Base-by-base conservation (phyloP, 2,888 invertebrate genomes). In the Dolichomitus sp. region DNA sequence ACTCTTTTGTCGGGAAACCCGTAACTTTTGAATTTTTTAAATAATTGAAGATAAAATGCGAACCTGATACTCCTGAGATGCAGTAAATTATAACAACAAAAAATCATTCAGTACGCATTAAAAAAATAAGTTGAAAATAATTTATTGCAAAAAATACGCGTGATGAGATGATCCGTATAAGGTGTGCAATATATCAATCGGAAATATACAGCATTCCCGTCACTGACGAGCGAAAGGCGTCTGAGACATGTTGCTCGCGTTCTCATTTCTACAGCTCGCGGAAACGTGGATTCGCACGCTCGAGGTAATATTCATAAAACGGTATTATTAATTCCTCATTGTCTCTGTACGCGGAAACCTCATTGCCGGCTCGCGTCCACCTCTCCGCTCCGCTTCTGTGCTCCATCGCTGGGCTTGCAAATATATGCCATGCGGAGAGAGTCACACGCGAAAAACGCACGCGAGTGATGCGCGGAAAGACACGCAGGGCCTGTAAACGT, bases 251-350 rank as follows among this genome's bases (percentile, higher is more conserved):
- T 68, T 50, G 80, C 76, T 48, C 80, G 82, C 81, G 85, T 84
- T 85, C 86, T 82, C 83, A 85, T 87, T 86, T 78, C 27, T 45
- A 50, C 27, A 66, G 59, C 57, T 72, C 75, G 87, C 88, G 90
- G 90, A 91, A 92, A 90, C 86, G 89, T 85, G 87, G 87, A 90
- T 92, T 93, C 93, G 91, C 93, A 93, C 93, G 93, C 90, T 92
- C 91, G 88, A 89, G 86, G 89, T 91, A 91, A 93, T 92, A 92
- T 91, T 91, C 90, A 92, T 91, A 91, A 91, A 89, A 88, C 85
- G 65, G 80, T 87, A 86, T 88, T 90, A 91, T 92, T 92, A 91
- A 92, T 92, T 91, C 90, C 88, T 91, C 90, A 91, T 93, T 92
- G 92, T 92, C 90, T 92, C 86, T 87, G 85, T 76, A 83, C 77